Evolutionary conservation across 2,113 vertebrate species (phyloP), one percentile per base, ranked within the genome.

Genomic region (Catharus minimus): DNA sequence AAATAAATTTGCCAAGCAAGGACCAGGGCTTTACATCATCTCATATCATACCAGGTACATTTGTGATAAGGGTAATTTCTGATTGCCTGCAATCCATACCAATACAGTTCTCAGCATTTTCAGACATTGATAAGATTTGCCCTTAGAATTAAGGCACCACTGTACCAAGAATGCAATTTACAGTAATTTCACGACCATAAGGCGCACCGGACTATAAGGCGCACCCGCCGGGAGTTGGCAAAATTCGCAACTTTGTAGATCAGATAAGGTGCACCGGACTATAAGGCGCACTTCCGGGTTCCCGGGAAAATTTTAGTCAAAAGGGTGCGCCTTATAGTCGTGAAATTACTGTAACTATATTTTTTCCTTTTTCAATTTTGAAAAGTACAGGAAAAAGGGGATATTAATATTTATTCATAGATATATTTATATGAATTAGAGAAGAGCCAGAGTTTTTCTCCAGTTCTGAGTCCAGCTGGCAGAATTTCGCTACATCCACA

Each of bases 391-490:
- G 10, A 14, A 80, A 79, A 64, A n/a, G 0, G 0, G 7, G 4
- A 13, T 79, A 65, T 43, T 90, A 86, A 49, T 86, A 90, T 76
- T 79, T 79, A 64, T 94, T 85, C 17, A 23, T 66, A 91, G 38
- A 27, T 87, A n/a, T 49, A 74, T 81, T 61, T 68, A 14, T 74
- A 55, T 61, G 61, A 82, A 90, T 86, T 24, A 62, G 36, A 76
- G 23, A 12, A 89, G 14, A 67, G 49, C 53, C 89, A 86, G 57
- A 52, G 6, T 64, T 85, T 55, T 84, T 67, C 41, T 78, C 36
- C 28, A 78, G 10, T 84, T 95, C 56, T 72, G 61, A 78, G 60
- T 81, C 57, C 83, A 95, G 61, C 77, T 94, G 89, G 77, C 86
- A 95, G 80, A 89, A 78, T 90, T 61, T 84, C n/a, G 71, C 13